These are phyloP conservation scores for Pammene aurita DNA, from an alignment of 2,888 invertebrate species.

Conservation along the genomic window DNA sequence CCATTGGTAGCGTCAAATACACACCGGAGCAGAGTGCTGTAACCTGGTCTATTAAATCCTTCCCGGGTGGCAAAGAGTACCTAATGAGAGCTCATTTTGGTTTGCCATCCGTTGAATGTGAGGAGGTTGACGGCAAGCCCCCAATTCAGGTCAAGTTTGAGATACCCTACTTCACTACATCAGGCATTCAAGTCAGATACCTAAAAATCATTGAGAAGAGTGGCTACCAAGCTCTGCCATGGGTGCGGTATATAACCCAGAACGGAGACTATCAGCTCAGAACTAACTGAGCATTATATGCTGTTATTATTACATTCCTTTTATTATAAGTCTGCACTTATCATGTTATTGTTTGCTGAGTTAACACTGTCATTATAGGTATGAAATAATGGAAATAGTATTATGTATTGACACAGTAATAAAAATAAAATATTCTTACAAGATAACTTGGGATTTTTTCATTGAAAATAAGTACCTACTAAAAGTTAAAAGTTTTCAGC, in stretches of 20 bases:
- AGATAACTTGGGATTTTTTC: slow-evolving; percentile 17
- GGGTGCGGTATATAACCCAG: slow-evolving; percentile 99
- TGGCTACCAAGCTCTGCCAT: slow-evolving; percentile 98
- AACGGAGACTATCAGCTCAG: slow-evolving; percentile 99
- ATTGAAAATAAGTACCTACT: not conserved
- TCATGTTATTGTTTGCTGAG: slow-evolving; percentile 61
- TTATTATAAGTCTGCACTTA: slow-evolving; percentile 57
- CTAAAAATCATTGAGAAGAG: slow-evolving; percentile 99
- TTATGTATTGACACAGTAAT: slow-evolving; percentile 66
- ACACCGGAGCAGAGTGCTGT: slow-evolving; percentile 98
- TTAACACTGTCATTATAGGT: slow-evolving; percentile 61
- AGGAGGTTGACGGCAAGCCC: slow-evolving; percentile 97
- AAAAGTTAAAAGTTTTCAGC: too few species aligned
- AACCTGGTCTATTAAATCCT: slow-evolving; percentile 98
- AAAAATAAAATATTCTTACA: slow-evolving; percentile 66
- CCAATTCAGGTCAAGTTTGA: slow-evolving; percentile 99
- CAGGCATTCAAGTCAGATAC: slow-evolving; percentile 98
- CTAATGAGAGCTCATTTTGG: slow-evolving; percentile 99
- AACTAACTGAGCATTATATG: slow-evolving; percentile 87
- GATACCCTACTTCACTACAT: slow-evolving; percentile 99
- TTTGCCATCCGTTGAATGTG: slow-evolving; percentile 96
- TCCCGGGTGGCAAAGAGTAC: slow-evolving; percentile 99
- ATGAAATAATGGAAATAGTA: slow-evolving; percentile 59
- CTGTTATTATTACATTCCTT: slow-evolving; percentile 58
- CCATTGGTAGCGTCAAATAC: slow-evolving; percentile 98